Percentiles rank a stretch among this genome's conserved stretches.
These are phyloP conservation scores for Poeciliopsis infans DNA, from an alignment of 2,797 vertebrate species.

Conservation along the genomic window DNA sequence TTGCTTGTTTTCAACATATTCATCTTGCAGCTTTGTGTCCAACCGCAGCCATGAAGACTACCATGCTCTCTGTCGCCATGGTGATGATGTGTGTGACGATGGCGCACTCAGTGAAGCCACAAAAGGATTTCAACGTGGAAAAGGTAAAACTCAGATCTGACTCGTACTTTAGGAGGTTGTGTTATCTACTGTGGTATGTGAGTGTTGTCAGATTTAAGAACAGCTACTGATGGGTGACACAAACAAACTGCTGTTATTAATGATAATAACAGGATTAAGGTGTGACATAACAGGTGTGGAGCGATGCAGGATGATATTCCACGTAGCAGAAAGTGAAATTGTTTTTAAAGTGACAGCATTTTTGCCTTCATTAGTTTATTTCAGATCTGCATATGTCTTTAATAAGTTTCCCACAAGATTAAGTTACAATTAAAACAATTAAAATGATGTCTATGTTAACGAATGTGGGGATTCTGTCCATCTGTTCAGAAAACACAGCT, in stretches of 20 bases:
- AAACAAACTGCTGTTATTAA: neutral
- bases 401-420: neutral
- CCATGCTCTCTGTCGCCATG: conserved; percentile 60
- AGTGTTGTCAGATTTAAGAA: neutral
- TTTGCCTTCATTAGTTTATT: neutral
- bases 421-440: too few species aligned
- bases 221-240: neutral
- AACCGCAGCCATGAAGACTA: conserved; percentile 70
- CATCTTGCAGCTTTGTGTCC: conserved; percentile 5
- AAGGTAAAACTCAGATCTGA: conserved; percentile 64
- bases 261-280: neutral
- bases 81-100: conserved; percentile 58
- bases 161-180: neutral
- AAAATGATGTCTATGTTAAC: neutral
- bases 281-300: neutral
- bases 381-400: neutral
- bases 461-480: neutral
- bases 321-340: neutral
- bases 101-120: conserved; percentile 69
- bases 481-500: neutral
- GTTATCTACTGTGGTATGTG: neutral
- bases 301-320: neutral
- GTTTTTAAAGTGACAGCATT: neutral
- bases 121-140: conserved; percentile 80
- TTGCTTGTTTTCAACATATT: conserved; percentile 1